phyloP scores from a whole-genome alignment of 1,140 invertebrate species.

The Drosophila murphyi region DNA sequence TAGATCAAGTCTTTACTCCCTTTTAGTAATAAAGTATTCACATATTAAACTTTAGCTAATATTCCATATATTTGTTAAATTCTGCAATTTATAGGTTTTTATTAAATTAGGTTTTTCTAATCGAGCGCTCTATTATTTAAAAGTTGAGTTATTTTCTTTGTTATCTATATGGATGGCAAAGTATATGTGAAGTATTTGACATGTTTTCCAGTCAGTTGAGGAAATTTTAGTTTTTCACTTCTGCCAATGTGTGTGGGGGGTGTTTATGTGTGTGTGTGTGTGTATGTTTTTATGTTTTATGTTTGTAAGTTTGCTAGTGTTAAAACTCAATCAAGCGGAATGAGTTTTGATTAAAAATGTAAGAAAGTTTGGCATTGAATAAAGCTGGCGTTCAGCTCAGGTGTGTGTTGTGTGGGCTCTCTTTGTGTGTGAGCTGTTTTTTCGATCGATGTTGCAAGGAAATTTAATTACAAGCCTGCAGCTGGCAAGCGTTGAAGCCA shows the following conservation, averaged over 20 bases:
- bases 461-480: slow-evolving; percentile 39
- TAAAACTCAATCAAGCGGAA: slow-evolving; percentile 76
- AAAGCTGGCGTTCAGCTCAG: slow-evolving; percentile 33
- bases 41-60: no score
- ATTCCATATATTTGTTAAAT: no score
- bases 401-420: background rate
- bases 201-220: slow-evolving; percentile 20
- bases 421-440: background rate
- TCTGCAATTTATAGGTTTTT: background rate
- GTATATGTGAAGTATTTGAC: slow-evolving; percentile 32
- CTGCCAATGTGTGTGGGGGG: slow-evolving; percentile 5
- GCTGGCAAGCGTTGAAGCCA: slow-evolving; percentile 13
- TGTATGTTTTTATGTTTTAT: background rate
- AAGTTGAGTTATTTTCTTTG: background rate
- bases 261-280: background rate
- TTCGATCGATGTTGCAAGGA: slow-evolving; percentile 12
- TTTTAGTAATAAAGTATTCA: no score
- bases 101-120: background rate
- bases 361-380: slow-evolving; percentile 66
- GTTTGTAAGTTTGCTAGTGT: slow-evolving; percentile 32
- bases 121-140: background rate
- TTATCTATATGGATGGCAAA: slow-evolving; percentile 7
- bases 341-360: slow-evolving; percentile 82
- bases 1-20: no score
- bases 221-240: background rate